Evolutionary conservation across 2,888 invertebrate species (phyloP), one percentile per base, ranked within the genome.

Genomic region (Brenthis daphne): DNA sequence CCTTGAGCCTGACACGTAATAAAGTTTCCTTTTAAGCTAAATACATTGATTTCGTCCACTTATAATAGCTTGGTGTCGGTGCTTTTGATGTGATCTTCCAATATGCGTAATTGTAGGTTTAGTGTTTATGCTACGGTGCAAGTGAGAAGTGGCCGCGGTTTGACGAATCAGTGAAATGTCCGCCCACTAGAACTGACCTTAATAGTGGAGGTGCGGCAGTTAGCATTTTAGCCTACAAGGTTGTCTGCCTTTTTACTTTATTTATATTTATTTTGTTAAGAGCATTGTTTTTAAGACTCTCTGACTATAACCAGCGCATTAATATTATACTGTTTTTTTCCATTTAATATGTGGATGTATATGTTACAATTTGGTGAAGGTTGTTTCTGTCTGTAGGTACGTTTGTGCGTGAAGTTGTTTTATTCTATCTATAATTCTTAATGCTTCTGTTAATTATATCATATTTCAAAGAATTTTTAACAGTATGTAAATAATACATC

Each of bases 101-200:
- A 92, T 92, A 91, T 87, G 86, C 89, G 89, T 92, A 92, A 92
- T 92, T 92, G 92, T 89, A 84, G 90, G 92, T 90, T 92, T 85
- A 85, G 82, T 80, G 80, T 74, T 85, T 82, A 80, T 80, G 57
- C 57, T 76, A 76, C 77, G 85, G 82, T 75, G 71, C 76, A 80
- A 85, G 83, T 70, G 73, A 74, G 64, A 63, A 72, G 75, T 75
- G 67, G 64, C 58, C 67, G 76, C 75, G 75, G 64, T 74, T 74
- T 73, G 73, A 68, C 67, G 70, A 72, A 68, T 70, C 57, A 64
- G 69, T 64, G 69, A 68, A 71, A 72, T 65, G 77, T 75, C 75
- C 77, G 73, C 77, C 77, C 77, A 77, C 74, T 65, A 51, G 65
- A 57, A 37, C 70, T 73, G 76, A 74, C 75, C 73, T 75, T 76